Conservation (phyloP, 2,113 vertebrate genomes). For the Nothocercus julius region DNA sequence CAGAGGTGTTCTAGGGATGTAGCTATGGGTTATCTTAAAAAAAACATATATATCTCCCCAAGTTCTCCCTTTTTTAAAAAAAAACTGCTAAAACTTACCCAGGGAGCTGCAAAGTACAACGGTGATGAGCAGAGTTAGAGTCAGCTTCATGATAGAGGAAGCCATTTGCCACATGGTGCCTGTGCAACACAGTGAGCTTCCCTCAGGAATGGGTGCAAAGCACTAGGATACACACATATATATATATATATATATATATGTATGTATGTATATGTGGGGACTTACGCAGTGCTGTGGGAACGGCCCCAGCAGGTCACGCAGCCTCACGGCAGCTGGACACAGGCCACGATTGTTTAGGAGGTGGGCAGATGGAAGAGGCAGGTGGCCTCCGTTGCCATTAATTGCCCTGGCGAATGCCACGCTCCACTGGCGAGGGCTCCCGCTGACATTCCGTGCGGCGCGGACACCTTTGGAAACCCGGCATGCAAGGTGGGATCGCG, state of each 20-base stretch:
- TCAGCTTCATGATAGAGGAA: background rate
- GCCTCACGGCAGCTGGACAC: background rate
- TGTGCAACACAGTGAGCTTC: rapidly evolving
- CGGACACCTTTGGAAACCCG: rapidly evolving
- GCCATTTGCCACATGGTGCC: rapidly evolving
- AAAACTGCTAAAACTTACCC: background rate
- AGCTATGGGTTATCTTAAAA: too few species aligned
- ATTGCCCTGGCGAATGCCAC: rapidly evolving
- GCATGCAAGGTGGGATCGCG: background rate
- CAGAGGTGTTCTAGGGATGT: background rate
- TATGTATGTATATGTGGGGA: background rate
- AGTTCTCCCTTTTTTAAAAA: too few species aligned
- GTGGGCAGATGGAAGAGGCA: background rate
- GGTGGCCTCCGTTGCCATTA: background rate
- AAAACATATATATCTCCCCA: too few species aligned
- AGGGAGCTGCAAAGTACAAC: background rate
- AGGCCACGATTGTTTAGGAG: background rate
- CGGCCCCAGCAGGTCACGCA: background rate
- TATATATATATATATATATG: too few species aligned
- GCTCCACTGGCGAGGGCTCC: background rate
- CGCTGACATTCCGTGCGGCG: rapidly evolving
- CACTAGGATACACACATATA: background rate
- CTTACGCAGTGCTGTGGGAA: rapidly evolving
- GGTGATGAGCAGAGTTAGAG: background rate
- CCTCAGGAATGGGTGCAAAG: rapidly evolving